A percentile compares a stretch with the other conserved stretches of the same genome.
phyloP scores from a whole-genome alignment of 2,797 vertebrate genomes.

The Anas bahamensis region DNA sequence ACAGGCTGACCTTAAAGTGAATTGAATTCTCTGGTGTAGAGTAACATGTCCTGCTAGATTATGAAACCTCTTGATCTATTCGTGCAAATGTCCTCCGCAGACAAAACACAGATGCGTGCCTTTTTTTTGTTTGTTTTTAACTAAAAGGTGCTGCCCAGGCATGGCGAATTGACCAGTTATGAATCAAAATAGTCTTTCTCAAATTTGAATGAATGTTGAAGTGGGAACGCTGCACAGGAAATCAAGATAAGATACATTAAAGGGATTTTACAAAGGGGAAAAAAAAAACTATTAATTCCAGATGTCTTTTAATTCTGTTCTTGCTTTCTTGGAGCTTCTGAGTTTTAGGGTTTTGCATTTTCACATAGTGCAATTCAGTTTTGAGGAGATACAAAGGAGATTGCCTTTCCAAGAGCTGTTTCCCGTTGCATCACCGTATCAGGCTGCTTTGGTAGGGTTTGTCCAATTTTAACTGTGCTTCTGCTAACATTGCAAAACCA shows the following conservation, averaged over 20 bases:
- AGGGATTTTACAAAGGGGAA: not conserved
- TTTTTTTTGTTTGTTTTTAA: not conserved
- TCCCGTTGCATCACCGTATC: not conserved
- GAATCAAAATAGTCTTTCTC: not conserved
- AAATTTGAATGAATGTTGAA: not conserved
- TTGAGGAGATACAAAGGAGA: not conserved
- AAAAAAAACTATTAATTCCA: not conserved
- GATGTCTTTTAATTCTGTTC: not conserved
- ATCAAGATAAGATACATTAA: not conserved
- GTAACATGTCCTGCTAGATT: constrained; percentile 38
- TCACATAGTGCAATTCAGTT: not conserved
- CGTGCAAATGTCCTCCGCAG: not conserved
- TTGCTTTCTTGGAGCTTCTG: not conserved
- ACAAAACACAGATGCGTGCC: not conserved
- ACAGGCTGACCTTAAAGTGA: constrained; percentile 65
- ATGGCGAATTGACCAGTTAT: not conserved
- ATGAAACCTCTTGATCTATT: constrained; percentile 21
- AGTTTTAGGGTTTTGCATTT: not conserved
- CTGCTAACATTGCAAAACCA: not conserved
- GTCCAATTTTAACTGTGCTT: not conserved
- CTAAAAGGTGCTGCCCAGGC: not conserved
- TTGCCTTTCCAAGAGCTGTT: not conserved
- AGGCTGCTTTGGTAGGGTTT: not conserved
- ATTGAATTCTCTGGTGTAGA: constrained; percentile 60
- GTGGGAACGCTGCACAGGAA: not conserved